These are phyloP conservation scores for Acanthosepion esculentum DNA, from an alignment of 2,888 invertebrate genomes.

Conservation along the genomic window DNA sequence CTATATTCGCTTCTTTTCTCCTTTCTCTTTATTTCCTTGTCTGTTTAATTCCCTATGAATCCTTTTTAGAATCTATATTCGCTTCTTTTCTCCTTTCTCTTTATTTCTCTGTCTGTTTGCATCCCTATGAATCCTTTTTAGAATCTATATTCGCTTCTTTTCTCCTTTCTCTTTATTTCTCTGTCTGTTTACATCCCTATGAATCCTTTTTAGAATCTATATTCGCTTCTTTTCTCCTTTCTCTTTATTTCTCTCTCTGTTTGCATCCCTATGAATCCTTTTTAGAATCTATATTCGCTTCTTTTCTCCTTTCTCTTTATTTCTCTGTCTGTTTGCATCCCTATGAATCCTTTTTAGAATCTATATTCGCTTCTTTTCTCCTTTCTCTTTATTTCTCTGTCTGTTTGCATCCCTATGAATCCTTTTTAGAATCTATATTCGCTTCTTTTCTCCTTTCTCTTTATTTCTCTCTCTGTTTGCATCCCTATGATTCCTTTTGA, in stretches of 20 bases:
- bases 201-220: too few relatives aligned
- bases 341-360: too few relatives aligned
- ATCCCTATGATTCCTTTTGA: too few relatives aligned
- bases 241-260: background rate
- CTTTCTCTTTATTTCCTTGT: too few relatives aligned
- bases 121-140: too few relatives aligned
- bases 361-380: background rate
- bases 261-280: too few relatives aligned
- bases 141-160: background rate
- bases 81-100: too few relatives aligned
- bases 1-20: too few relatives aligned
- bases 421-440: background rate
- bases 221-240: background rate
- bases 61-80: too few relatives aligned
- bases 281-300: background rate
- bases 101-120: too few relatives aligned
- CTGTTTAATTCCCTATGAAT: too few relatives aligned
- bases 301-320: background rate
- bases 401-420: too few relatives aligned
- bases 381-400: background rate
- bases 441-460: background rate
- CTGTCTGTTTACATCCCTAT: background rate
- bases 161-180: background rate
- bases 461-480: background rate
- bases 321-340: background rate